phyloP scores from a whole-genome alignment of 2,888 invertebrate genomes.

The Fissipunctia ypsillon region DNA sequence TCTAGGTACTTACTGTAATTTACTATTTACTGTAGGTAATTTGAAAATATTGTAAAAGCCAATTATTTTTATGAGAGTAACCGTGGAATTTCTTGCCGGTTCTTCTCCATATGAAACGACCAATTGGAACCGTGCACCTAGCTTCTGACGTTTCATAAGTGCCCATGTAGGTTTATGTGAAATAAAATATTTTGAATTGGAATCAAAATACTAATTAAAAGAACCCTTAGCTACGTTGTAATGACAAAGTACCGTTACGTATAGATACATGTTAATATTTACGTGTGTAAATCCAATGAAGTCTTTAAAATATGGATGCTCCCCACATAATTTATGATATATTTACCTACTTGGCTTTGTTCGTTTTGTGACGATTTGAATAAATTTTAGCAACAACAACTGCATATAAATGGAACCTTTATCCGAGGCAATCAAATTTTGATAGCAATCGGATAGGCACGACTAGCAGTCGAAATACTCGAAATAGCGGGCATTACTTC shows the following conservation, averaged over 20 bases:
- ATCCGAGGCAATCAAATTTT: conserved; percentile 84
- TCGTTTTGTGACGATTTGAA: conserved; percentile 68
- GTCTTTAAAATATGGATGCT: conserved; percentile 66
- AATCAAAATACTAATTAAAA: conserved; percentile 17
- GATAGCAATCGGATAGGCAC: conserved; percentile 86
- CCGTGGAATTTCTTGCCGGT: too few species aligned
- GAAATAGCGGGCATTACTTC: conserved; percentile 85
- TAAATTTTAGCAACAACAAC: conserved; percentile 73
- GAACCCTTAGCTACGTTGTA: conserved; percentile 31
- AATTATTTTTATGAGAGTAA: too few species aligned
- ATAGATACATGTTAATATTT: conserved; percentile 58
- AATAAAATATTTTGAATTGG: too few species aligned
- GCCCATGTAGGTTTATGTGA: too few species aligned
- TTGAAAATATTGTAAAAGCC: too few species aligned
- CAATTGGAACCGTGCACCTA: too few species aligned
- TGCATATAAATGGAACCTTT: conserved; percentile 81
- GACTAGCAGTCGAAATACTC: conserved; percentile 83
- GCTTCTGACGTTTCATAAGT: too few species aligned
- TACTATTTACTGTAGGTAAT: too few species aligned
- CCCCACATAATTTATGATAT: conserved; percentile 62
- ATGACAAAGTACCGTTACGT: conserved; percentile 53
- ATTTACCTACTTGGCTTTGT: conserved; percentile 62
- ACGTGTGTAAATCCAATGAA: conserved; percentile 68
- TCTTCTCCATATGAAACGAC: too few species aligned
- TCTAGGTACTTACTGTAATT: too few species aligned